Conservation (phyloP, 2,888 invertebrate species). For the Litoditis marina region DNA sequence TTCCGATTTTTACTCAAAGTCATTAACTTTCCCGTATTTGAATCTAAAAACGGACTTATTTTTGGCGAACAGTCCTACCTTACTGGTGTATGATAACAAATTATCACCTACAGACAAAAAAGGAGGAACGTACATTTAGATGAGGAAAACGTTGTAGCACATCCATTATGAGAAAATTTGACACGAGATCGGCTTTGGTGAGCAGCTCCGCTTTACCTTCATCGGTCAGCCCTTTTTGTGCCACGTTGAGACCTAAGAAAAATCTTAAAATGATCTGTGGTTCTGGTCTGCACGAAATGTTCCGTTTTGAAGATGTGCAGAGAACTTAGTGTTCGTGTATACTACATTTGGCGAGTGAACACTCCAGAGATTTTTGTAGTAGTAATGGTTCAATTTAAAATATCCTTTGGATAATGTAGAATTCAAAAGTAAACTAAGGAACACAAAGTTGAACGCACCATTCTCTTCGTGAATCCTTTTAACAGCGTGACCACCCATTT, state of each 20-base stretch:
- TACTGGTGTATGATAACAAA: too few species aligned
- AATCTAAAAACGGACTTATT: too few species aligned
- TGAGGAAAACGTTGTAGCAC: constrained; percentile 53
- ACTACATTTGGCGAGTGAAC: too few species aligned
- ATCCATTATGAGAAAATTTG: constrained; percentile 58
- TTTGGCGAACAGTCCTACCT: too few species aligned
- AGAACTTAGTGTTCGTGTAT: too few species aligned
- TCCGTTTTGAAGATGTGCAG: too few species aligned
- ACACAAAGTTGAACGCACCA: constrained; percentile 21
- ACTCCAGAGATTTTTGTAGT: background rate
- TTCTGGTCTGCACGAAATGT: too few species aligned
- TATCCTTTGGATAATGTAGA: too few species aligned
- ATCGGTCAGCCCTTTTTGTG: constrained; percentile 53
- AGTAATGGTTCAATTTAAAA: background rate
- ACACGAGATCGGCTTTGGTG: constrained; percentile 60
- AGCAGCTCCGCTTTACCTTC: constrained; percentile 59
- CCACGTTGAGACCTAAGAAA: constrained; percentile 35
- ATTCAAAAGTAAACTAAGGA: too few species aligned
- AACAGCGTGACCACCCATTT: constrained; percentile 60
- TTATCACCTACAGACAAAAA: too few species aligned
- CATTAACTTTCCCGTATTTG: too few species aligned
- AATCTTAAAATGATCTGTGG: too few species aligned
- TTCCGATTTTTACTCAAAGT: background rate
- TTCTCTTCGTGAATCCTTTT: constrained; percentile 50
- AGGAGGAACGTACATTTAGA: constrained; percentile 35